phyloP scores from a whole-genome alignment of 1,140 invertebrate genomes.

The Caerostris darwini region DNA sequence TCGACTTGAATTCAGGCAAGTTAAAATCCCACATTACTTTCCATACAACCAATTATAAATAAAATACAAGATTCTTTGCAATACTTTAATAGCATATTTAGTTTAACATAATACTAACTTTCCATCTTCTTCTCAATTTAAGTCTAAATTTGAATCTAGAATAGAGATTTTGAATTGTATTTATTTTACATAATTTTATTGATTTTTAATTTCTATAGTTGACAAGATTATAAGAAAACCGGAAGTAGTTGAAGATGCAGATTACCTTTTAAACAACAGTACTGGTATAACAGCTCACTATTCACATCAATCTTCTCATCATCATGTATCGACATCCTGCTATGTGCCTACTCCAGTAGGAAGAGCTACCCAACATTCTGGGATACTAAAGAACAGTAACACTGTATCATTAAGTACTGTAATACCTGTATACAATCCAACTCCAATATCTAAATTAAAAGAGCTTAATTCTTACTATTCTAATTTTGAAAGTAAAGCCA shows the following conservation, averaged over 20 bases:
- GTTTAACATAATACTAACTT: too few relatives aligned
- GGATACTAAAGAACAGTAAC: conserved; percentile 21
- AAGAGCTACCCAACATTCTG: neutral
- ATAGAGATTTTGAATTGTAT: too few relatives aligned
- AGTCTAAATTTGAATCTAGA: too few relatives aligned
- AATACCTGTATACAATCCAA: conserved; percentile 85
- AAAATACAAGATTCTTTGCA: too few relatives aligned
- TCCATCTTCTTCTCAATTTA: too few relatives aligned
- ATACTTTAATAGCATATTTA: too few relatives aligned
- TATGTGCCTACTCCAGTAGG: conserved; percentile 81
- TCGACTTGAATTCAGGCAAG: too few relatives aligned
- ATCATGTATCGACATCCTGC: conserved; percentile 65
- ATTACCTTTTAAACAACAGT: conserved; percentile 29
- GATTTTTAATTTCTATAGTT: too few relatives aligned
- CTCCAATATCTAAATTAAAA: conserved; percentile 85
- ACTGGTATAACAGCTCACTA: neutral
- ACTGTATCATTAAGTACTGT: neutral
- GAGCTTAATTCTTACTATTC: conserved; percentile 80
- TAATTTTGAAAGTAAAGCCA: neutral
- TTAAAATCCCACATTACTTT: too few relatives aligned
- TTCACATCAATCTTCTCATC: neutral
- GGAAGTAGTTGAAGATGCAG: neutral
- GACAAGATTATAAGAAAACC: too few relatives aligned
- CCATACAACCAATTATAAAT: too few relatives aligned
- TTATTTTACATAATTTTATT: too few relatives aligned